A percentile compares a stretch with the other conserved stretches of the same genome.
Evolutionary conservation across 2,888 invertebrate species (phyloP).

Genomic region (Oeneis ivallda): DNA sequence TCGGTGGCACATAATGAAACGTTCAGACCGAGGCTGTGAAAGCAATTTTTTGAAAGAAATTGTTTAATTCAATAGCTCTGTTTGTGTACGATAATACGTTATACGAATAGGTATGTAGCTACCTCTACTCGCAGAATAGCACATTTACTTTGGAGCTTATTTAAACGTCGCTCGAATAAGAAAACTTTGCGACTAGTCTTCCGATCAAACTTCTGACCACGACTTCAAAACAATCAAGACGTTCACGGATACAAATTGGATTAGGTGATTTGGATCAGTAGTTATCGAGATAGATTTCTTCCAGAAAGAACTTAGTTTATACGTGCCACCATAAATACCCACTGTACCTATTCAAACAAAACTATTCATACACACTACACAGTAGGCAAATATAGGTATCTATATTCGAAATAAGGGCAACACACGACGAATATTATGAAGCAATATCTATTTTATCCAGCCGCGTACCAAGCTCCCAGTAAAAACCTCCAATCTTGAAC

Average conservation of each 20-base stretch:
- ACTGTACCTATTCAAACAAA: neutral
- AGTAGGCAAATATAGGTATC: no score
- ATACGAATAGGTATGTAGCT: neutral
- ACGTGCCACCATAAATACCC: slow-evolving; percentile 16
- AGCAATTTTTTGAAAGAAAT: slow-evolving; percentile 32
- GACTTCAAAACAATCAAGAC: slow-evolving; percentile 69
- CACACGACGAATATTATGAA: slow-evolving; percentile 27
- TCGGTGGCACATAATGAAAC: slow-evolving; percentile 36
- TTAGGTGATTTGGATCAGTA: slow-evolving; percentile 46
- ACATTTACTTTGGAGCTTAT: slow-evolving; percentile 23
- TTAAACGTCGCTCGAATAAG: slow-evolving; percentile 40
- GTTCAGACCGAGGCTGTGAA: slow-evolving; percentile 30
- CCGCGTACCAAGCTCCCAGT: slow-evolving; percentile 47
- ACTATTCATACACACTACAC: neutral
- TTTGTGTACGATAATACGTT: slow-evolving; percentile 13
- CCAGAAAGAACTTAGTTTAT: slow-evolving; percentile 20
- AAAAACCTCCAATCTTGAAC: slow-evolving; percentile 51
- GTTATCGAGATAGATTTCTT: slow-evolving; percentile 49
- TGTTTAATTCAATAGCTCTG: slow-evolving; percentile 31
- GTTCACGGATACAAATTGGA: slow-evolving; percentile 61
- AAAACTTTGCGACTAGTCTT: slow-evolving; percentile 46
- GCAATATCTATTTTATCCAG: slow-evolving; percentile 44
- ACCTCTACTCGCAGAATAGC: slow-evolving; percentile 6
- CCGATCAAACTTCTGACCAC: slow-evolving; percentile 62
- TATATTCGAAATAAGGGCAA: slow-evolving; percentile 2